Conservation (phyloP, 1,140 invertebrate genomes). For the Drosophila sproati region DNA sequence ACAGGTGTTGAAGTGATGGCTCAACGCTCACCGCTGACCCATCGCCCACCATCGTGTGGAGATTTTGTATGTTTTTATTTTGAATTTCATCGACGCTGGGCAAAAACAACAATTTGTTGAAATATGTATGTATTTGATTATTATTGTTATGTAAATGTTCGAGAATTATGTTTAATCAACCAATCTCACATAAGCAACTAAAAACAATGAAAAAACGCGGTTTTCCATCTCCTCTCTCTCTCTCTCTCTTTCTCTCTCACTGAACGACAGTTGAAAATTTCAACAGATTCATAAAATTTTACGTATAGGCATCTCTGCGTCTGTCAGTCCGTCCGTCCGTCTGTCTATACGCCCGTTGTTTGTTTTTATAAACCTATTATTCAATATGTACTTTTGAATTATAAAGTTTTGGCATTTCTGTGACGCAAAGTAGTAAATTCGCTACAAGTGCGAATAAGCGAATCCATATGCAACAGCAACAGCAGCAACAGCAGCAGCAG, state of each 20-base stretch:
- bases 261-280: conserved; percentile 58
- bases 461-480: conserved; percentile 53
- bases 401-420: conserved; percentile 63
- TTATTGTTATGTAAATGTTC: conserved; percentile 15
- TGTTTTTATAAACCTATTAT: conserved; percentile 75
- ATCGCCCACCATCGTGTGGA: neutral
- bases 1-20: conserved; percentile 31
- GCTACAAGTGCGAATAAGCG: conserved; percentile 62
- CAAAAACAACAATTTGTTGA: conserved; percentile 30
- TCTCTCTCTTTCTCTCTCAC: conserved; percentile 42
- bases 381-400: conserved; percentile 68
- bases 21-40: conserved; percentile 33
- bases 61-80: conserved; percentile 10
- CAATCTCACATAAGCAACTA: conserved; percentile 3
- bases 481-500: neutral
- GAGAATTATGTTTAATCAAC: conserved; percentile 35
- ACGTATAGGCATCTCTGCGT: conserved; percentile 42
- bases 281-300: conserved; percentile 72
- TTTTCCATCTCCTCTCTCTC: neutral
- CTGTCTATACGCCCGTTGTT: conserved; percentile 47
- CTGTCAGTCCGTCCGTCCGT: neutral
- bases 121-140: conserved; percentile 9
- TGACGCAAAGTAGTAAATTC: conserved; percentile 77
- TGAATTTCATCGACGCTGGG: conserved; percentile 25
- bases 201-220: too few species aligned